Evolutionary conservation across 92 coral and sea anemone species (phyloP), one percentile per base, ranked within the genome.

Genomic region (Epizoanthus scotinus): DNA sequence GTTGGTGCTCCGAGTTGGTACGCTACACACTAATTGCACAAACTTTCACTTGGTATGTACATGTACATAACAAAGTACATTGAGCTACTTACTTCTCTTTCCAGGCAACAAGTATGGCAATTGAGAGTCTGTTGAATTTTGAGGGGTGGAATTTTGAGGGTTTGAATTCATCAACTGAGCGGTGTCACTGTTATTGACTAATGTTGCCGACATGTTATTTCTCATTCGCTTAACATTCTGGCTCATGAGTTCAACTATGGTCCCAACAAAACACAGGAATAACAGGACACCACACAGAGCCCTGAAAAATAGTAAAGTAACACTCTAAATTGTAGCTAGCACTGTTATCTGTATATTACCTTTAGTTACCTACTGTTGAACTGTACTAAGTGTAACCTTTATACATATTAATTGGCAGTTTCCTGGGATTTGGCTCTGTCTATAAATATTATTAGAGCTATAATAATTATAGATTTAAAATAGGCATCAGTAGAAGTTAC

Each of bases 231-330:
- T 17, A 8, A 15, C 6, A 28, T 65, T 40, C 38, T 64, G 21
- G n/a, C 59, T 19, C 38, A 66, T 19, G 25, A 74, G 73, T 19
- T 84, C 87, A 29, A 54, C 52, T 1, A 74, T 50, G 7, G 87
- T 84, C 29, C 87, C 87, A 29, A 38, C 28, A 54, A 84, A 66
- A 52, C 87, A 84, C 5, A 84, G 63, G 36, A 84, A 25, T 54
- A 84, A 22, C 5, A 84, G 69, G 57, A 84, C 17, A 3, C 87
- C 87, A 53, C 87, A 84, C 18, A 84, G 69, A 19, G 70, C 77
- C 18, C 87, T 84, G 63, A 1, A 50, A 44, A 15, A 13, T 27
- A 44, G 26, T 10, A 64, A 64, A 31, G 36, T 31, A 4, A 31
- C 36, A 31, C 2, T 31, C 36, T 31, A 1, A 31, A 31, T 31